Base-by-base conservation (phyloP, 30 jellyfish, hydroid and myxozoan genomes). In the Aurelia sp. region DNA sequence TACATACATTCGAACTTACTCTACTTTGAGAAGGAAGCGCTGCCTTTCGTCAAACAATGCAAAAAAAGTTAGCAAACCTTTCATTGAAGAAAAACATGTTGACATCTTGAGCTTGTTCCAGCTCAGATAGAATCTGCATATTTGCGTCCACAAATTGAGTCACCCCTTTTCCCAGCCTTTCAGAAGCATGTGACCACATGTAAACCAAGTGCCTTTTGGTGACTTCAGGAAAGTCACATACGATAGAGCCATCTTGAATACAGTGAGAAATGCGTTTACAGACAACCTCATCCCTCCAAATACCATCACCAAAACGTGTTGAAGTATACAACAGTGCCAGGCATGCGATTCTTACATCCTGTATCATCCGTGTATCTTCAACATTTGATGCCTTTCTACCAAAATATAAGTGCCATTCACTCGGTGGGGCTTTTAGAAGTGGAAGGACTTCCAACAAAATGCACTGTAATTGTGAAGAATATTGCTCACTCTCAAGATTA, bases 341-440 rank as follows among this genome's bases (percentile, higher is more conserved):
- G 57, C 73, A 71, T 47, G 93, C 93, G n/a, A 48, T 19, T 53
- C 75, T 30, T 12, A 70, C 84, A 72, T 60, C 71, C 31, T 22
- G 20, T 18, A 73, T 58, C 55, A 63, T 37, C 18, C 33, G 47
- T n/a, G 30, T 50, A 48, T 84, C 93, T 7, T 4, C 51, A 33
- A 16, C 59, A 10, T 89, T n/a, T 13, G 91, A 30, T 0, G 76
- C 65, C 20, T 35, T n/a, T 11, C 61, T 60, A 23, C 82, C 70
- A 47, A 91, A 91, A 62, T 63, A 79, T 9, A 75, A 55, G 17
- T 71, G 78, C 97, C 97, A 91, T 23, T 91, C 97, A 59, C 65
- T 27, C 27, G 91, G 84, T 13, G 96, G 84, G 11, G 83, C 58
- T 19, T 19, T 78, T 41, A 91, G 61, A 11, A 31, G 19, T 19